phyloP scores from a whole-genome alignment of 2,888 invertebrate species.

The Tetramorium bicarinatum region DNA sequence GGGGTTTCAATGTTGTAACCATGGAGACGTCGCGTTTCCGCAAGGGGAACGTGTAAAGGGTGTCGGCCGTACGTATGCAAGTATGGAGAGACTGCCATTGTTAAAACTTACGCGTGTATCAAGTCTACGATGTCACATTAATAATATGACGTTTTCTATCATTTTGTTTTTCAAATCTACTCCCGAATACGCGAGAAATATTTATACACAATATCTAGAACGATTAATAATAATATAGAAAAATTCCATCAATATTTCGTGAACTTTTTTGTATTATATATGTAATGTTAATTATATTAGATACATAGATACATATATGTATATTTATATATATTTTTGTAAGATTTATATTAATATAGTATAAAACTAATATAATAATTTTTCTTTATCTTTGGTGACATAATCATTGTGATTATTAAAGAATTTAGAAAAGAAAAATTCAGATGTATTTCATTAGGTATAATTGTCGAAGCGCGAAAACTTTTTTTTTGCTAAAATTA shows the following conservation, averaged over 20 bases:
- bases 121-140: slow-evolving; percentile 70
- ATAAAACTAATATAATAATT: not conserved
- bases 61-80: slow-evolving; percentile 80
- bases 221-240: not conserved
- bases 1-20: slow-evolving; percentile 86
- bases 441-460: not conserved
- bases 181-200: not conserved
- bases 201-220: not conserved
- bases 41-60: slow-evolving; percentile 82
- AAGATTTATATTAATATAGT: not conserved
- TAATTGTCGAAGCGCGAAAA: not conserved
- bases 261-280: not conserved
- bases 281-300: not conserved
- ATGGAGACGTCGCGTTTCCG: slow-evolving; percentile 85
- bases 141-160: slow-evolving; percentile 66
- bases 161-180: not conserved
- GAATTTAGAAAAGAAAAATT: not conserved
- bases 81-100: slow-evolving; percentile 81
- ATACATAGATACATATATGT: not conserved
- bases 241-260: not conserved
- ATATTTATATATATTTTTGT: not conserved
- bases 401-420: not conserved
- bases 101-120: slow-evolving; percentile 74
- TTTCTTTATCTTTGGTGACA: not conserved
- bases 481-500: not conserved